Evolutionary conservation across 1,140 invertebrate genomes (phyloP).

Genomic region (Polyergus mexicanus): DNA sequence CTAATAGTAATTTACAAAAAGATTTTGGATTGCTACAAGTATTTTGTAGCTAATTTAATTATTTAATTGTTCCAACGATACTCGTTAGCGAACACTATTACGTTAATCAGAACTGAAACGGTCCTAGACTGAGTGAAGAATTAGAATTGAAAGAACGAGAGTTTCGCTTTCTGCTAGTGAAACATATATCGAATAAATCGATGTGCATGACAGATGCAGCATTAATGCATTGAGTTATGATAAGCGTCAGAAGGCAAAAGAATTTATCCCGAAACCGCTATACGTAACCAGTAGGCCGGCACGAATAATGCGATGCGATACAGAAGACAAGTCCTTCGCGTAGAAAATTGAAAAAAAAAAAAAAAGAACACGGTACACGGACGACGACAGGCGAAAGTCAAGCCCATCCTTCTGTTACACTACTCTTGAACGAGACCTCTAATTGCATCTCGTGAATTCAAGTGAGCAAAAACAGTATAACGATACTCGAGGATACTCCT

Average conservation of each 20-base stretch:
- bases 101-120: not conserved
- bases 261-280: conserved; percentile 52
- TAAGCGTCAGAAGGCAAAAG: conserved; percentile 42
- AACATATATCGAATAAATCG: conserved; percentile 28
- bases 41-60: too few relatives aligned
- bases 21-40: too few relatives aligned
- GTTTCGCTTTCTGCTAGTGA: not conserved
- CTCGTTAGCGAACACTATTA: conserved; percentile 18
- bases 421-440: conserved; percentile 62
- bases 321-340: conserved; percentile 36
- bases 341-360: conserved; percentile 61
- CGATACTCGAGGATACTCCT: conserved; percentile 73
- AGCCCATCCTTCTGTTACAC: conserved; percentile 42
- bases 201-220: conserved; percentile 21
- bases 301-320: conserved; percentile 63
- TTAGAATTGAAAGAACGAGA: not conserved
- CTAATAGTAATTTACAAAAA: too few relatives aligned
- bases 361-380: conserved; percentile 22
- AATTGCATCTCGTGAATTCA: conserved; percentile 79
- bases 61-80: conserved; percentile 20
- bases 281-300: conserved; percentile 52
- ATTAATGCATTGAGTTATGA: conserved; percentile 43
- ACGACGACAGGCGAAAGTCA: conserved; percentile 42
- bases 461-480: conserved; percentile 78
- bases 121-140: not conserved